Evolutionary conservation across 2,888 invertebrate genomes (phyloP).

Genomic region (Aphidius colemani): DNA sequence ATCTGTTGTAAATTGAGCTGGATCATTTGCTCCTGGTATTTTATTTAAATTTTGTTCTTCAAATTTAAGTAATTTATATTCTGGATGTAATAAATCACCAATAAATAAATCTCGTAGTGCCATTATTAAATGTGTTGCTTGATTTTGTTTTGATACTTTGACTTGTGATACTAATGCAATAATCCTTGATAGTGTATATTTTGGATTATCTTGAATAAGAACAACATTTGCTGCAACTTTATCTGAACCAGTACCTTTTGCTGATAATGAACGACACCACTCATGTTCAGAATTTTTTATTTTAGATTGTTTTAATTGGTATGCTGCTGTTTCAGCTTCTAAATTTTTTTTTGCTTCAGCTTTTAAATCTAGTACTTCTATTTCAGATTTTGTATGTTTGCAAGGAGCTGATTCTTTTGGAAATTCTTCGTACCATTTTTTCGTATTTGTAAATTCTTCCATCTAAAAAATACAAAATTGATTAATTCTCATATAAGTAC

Average conservation of each 20-base stretch:
- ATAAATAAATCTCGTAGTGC: slow-evolving; percentile 79
- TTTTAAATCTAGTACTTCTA: slow-evolving; percentile 66
- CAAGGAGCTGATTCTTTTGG: slow-evolving; percentile 40
- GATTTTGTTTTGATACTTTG: slow-evolving; percentile 74
- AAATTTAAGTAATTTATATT: slow-evolving; percentile 70
- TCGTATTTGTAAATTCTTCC: slow-evolving; percentile 20
- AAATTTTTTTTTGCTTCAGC: slow-evolving; percentile 71
- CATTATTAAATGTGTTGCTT: slow-evolving; percentile 72
- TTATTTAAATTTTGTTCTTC: slow-evolving; percentile 68
- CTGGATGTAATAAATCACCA: slow-evolving; percentile 71
- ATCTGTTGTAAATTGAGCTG: slow-evolving; percentile 31
- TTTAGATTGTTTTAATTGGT: slow-evolving; percentile 54
- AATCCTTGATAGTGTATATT: slow-evolving; percentile 76
- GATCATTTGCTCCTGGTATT: slow-evolving; percentile 63
- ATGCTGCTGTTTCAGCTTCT: slow-evolving; percentile 68
- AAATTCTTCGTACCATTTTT: slow-evolving; percentile 69
- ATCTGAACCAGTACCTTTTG: slow-evolving; percentile 82
- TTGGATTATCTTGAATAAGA: slow-evolving; percentile 79
- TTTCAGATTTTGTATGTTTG: slow-evolving; percentile 58
- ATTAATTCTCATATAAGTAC: background rate
- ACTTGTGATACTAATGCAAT: slow-evolving; percentile 76
- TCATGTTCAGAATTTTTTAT: slow-evolving; percentile 69
- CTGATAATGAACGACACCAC: slow-evolving; percentile 80
- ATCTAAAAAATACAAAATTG: slow-evolving; percentile 29
- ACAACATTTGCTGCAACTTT: slow-evolving; percentile 85